A percentile compares a stretch with the other conserved stretches of the same genome.
Conservation (phyloP, 1,140 invertebrate species). For the Geopemphigus sp. region DNA sequence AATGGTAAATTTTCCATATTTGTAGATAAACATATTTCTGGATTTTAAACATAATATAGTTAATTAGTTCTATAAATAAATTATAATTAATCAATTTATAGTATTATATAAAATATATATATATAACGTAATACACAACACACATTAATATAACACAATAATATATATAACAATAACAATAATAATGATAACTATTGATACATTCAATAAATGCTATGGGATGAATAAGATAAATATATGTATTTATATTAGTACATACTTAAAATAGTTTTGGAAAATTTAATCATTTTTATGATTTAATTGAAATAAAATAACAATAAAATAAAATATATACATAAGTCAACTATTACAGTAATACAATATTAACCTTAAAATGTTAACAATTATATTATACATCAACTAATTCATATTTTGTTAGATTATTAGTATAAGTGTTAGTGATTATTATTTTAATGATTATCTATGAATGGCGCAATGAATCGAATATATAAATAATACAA, state of each 20-base stretch:
- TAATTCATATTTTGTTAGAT: neutral
- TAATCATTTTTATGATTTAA: slow-evolving; percentile 2
- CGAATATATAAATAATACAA: neutral
- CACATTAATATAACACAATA: too few species aligned
- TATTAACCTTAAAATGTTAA: neutral
- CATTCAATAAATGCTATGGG: neutral
- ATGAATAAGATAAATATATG: neutral
- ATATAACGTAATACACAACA: too few species aligned
- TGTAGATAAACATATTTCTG: slow-evolving; percentile 43
- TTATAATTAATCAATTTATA: neutral
- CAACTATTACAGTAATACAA: neutral
- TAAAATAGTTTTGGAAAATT: slow-evolving; percentile 11
- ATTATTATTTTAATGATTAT: neutral
- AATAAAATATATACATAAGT: neutral
- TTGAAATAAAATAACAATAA: neutral
- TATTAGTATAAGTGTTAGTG: neutral
- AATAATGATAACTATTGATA: neutral
- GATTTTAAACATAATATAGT: slow-evolving; percentile 24
- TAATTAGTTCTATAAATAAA: neutral
- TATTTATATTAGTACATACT: slow-evolving; percentile 1
- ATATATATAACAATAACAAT: neutral
- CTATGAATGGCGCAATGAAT: neutral
- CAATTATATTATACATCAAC: neutral
- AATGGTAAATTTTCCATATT: slow-evolving; percentile 48
- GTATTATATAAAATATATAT: too few species aligned